Evolutionary conservation across 2,797 vertebrate genomes (phyloP).

Genomic region (Chromobotia macracanthus): DNA sequence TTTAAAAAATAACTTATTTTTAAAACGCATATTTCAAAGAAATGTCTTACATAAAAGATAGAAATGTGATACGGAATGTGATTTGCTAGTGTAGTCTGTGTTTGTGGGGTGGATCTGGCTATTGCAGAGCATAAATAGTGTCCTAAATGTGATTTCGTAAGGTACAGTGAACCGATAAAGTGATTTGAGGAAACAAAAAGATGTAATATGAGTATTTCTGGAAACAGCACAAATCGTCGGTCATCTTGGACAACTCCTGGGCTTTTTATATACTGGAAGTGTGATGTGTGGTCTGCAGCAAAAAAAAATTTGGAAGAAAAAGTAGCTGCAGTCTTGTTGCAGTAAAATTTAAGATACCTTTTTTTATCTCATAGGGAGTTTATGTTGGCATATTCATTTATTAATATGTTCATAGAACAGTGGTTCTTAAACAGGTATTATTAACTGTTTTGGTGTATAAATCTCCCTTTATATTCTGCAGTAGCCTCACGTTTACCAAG

Average conservation of each 20-base stretch:
- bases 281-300: not conserved
- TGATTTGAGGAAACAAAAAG: not conserved
- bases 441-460: too few species aligned
- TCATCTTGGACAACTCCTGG: slow-evolving; percentile 6
- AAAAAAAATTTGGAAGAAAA: not conserved
- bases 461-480: too few species aligned
- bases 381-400: too few species aligned
- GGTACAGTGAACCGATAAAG: slow-evolving; percentile 5
- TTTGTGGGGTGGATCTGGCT: not conserved
- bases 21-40: slow-evolving; percentile 1
- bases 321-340: not conserved
- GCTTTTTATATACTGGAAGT: not conserved
- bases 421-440: too few species aligned
- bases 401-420: too few species aligned
- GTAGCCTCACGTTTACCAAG: not conserved
- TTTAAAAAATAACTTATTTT: not conserved
- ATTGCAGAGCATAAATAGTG: slow-evolving; percentile 12
- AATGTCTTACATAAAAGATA: not conserved
- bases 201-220: slow-evolving; percentile 15
- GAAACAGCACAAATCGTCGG: not conserved
- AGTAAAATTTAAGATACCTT: too few species aligned
- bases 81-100: not conserved
- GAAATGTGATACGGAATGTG: not conserved
- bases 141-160: not conserved
- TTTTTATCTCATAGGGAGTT: too few species aligned